phyloP scores from a whole-genome alignment of 2,113 vertebrate species.

The Hymenochirus boettgeri region DNA sequence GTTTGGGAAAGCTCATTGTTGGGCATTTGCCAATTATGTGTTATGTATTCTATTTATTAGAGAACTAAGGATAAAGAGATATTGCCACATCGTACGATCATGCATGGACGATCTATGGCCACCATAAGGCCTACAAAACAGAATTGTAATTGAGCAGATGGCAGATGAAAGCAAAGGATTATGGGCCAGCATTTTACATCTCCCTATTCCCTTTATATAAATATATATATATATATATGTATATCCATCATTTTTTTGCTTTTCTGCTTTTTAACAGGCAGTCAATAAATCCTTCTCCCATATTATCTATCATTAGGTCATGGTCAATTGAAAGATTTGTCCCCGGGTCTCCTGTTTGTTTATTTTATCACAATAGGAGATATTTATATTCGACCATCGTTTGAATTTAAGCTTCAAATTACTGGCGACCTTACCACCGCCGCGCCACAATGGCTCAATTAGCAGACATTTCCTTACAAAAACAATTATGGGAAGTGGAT shows the following conservation, averaged over 20 bases:
- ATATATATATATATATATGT: too few relatives aligned
- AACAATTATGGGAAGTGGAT: slow-evolving; percentile 8
- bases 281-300: neutral
- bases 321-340: neutral
- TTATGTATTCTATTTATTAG: too few relatives aligned
- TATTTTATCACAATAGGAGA: slow-evolving; percentile 22
- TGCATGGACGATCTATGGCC: too few relatives aligned
- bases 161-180: neutral
- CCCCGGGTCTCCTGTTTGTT: slow-evolving; percentile 12
- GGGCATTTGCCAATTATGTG: too few relatives aligned
- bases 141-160: too few relatives aligned
- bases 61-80: too few relatives aligned
- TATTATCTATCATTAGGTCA: neutral
- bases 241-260: neutral
- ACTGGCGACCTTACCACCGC: slow-evolving; percentile 11
- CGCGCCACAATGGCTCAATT: slow-evolving; percentile 30
- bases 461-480: slow-evolving; percentile 21
- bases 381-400: slow-evolving; percentile 8
- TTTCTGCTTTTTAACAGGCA: neutral
- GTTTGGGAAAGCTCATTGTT: too few relatives aligned
- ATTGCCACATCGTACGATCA: too few relatives aligned
- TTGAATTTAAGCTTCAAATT: slow-evolving; percentile 16
- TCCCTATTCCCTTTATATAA: too few relatives aligned
- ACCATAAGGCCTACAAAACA: too few relatives aligned
- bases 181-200: neutral